Base-by-base conservation (phyloP, 2,113 vertebrate species). In the Isurus oxyrinchus region DNA sequence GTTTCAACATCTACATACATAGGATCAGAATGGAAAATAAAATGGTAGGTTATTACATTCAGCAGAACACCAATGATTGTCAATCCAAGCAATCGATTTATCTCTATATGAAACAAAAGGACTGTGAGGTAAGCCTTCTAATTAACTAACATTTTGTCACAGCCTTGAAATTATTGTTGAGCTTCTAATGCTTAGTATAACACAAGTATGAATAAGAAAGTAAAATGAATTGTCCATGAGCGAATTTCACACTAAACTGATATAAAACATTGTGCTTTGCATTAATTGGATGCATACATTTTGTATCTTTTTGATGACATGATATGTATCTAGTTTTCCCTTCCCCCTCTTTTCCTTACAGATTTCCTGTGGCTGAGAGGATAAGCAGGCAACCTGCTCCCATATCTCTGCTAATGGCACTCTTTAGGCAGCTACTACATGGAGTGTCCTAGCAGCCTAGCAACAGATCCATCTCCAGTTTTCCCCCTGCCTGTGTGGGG, bases 91-190 rank as follows among this genome's bases (percentile, higher is more conserved):
- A 72, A 72, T 72, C 90, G 44, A 94, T 63, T 63, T n/a, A 63
- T 21, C 59, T 94, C 2, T 59, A n/a, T 93, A 16, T 3, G 16
- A 93, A 93, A 61, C n/a, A 63, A 40, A 66, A 90, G 31, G 53
- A 35, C 53, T 2, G 31, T 13, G 13, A 63, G n/a, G n/a, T n/a
- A 94, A 94, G 35, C 13, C 2, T 94, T 94, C 90, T 63, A n/a
- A 35, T 63, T 21, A n/a, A 23, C 14, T 94, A 63, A 66, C 90
- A 63, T 61, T 61, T 94, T 40, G 90, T 63, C 16, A 8, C 19
- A 23, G n/a, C 90, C 90, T 94, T 63, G 90, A 91, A 91, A 40
- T 94, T 40, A 63, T 44, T 49, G 40, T 94, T 44, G 79, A 84
- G n/a, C 55, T 93, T 93, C 14, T n/a, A 31, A 35, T 63, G 5